Evolutionary conservation across 2,888 invertebrate species (phyloP).

Genomic region (Melanchra persicariae): DNA sequence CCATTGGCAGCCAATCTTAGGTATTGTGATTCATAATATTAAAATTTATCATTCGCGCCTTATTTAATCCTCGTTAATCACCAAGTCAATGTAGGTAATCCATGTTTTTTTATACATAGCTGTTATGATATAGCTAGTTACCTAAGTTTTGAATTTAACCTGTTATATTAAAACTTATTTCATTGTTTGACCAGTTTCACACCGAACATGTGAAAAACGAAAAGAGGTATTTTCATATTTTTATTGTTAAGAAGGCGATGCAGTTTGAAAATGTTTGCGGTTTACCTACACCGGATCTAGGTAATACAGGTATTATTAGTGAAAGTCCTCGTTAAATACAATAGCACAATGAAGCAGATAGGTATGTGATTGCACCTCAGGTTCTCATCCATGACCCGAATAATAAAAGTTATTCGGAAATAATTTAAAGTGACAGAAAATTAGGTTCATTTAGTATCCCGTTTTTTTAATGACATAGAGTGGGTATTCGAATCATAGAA

Average conservation of each 20-base stretch:
- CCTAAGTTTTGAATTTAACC: neutral
- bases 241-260: neutral
- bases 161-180: neutral
- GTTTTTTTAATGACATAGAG: neutral
- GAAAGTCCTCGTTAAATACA: slow-evolving; percentile 14
- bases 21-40: no score
- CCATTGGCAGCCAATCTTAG: no score
- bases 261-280: neutral
- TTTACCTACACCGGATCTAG: neutral
- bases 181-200: neutral
- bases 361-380: neutral
- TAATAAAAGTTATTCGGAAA: neutral
- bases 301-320: neutral
- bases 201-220: neutral
- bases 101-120: no score
- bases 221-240: neutral
- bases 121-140: neutral
- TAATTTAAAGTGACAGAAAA: neutral
- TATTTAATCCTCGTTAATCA: slow-evolving; percentile 10
- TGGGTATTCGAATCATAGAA: neutral
- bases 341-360: neutral
- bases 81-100: neutral
- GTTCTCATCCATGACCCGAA: neutral
- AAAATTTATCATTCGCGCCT: slow-evolving; percentile 6
- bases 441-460: neutral